Conservation (phyloP, 2,888 invertebrate species). For the Torymus tubicola region DNA sequence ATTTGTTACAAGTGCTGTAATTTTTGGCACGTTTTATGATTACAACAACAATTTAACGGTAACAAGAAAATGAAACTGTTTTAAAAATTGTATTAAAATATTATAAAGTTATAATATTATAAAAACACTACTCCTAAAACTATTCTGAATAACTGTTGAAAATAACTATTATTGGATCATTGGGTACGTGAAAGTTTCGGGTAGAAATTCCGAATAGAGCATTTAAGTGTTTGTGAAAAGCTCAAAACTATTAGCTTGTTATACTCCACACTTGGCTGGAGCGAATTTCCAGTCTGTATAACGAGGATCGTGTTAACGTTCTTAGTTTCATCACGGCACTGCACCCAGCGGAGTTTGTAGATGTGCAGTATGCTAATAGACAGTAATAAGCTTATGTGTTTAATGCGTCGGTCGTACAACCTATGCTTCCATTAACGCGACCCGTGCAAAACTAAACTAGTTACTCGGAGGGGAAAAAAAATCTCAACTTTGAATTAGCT, state of each 20-base stretch:
- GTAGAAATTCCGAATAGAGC: conserved; percentile 20
- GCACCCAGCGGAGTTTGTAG: conserved; percentile 53
- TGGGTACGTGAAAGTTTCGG: conserved; percentile 19
- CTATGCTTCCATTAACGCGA: conserved; percentile 43
- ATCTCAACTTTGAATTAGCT: conserved; percentile 22
- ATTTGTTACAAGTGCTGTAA: conserved; percentile 27
- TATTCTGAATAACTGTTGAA: too few species aligned
- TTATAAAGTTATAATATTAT: too few species aligned
- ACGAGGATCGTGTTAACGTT: conserved; percentile 56
- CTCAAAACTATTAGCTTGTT: conserved; percentile 53
- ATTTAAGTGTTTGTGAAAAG: conserved; percentile 37
- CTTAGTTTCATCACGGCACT: conserved; percentile 50
- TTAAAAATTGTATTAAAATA: too few species aligned
- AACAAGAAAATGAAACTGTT: too few species aligned
- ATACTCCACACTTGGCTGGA: conserved; percentile 35
- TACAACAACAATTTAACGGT: too few species aligned
- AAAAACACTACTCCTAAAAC: too few species aligned
- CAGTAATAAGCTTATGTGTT: conserved; percentile 56
- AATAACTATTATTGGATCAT: background rate
- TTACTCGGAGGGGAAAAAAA: conserved; percentile 14
- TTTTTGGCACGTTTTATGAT: too few species aligned
- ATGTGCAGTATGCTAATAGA: conserved; percentile 55
- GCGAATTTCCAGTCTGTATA: conserved; percentile 47
- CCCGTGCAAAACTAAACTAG: conserved; percentile 36
- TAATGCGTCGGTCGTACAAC: conserved; percentile 42